Conservation (phyloP, 2,113 vertebrate species). For the Lethenteron reissneri region DNA sequence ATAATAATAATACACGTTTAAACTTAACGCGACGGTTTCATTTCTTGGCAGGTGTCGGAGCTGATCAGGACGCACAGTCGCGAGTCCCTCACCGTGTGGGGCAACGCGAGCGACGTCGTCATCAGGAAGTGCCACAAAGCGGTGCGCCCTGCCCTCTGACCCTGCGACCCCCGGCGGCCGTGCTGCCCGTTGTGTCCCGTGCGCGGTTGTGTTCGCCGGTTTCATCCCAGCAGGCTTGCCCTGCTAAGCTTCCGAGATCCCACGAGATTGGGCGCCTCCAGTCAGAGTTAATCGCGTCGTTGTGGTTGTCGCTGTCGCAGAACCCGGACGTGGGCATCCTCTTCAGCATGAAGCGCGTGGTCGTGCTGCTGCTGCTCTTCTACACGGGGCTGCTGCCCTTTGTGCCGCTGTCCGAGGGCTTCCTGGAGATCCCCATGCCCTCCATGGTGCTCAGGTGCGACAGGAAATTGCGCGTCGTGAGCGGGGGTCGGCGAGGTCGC, state of each 20-base stretch:
- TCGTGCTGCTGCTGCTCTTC: conserved; percentile 31
- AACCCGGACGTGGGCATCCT: conserved; percentile 39
- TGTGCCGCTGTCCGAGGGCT: conserved; percentile 28
- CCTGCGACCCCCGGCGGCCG: too few relatives aligned
- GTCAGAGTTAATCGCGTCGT: too few relatives aligned
- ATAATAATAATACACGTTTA: too few relatives aligned
- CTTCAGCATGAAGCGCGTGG: conserved; percentile 23
- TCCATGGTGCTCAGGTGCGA: conserved; percentile 38
- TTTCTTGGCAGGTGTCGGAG: conserved; percentile 24
- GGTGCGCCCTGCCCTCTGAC: conserved; percentile 15
- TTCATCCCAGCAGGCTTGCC: too few relatives aligned
- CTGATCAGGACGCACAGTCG: conserved; percentile 31
- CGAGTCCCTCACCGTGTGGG: conserved; percentile 41
- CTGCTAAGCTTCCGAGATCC: too few relatives aligned
- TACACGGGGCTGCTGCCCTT: conserved; percentile 53
- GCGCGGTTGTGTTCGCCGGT: too few relatives aligned
- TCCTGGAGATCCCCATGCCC: conserved; percentile 40
- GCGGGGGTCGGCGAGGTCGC: too few relatives aligned
- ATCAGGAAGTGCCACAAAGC: conserved; percentile 31
- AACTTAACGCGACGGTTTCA: too few relatives aligned
- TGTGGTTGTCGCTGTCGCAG: conserved; percentile 15
- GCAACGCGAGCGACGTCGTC: conserved; percentile 19
- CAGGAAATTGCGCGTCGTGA: not conserved
- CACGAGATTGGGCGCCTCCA: too few relatives aligned
- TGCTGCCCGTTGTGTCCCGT: not conserved